Conservation (phyloP, 1,140 invertebrate genomes). For the Cylas formicarius region DNA sequence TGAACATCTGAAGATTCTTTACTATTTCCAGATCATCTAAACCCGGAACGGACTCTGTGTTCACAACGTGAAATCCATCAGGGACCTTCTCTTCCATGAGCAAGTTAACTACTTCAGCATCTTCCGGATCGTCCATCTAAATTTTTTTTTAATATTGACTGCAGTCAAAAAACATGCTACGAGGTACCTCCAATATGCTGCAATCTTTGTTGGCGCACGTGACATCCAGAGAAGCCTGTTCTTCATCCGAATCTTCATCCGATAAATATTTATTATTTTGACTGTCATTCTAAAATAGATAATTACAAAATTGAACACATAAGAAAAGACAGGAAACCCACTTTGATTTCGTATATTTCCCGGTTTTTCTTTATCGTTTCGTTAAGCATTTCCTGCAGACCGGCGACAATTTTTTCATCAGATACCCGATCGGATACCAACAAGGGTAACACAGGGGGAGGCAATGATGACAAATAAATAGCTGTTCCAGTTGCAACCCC, state of each 20-base stretch:
- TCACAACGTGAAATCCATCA: conserved; percentile 76
- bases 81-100: conserved; percentile 72
- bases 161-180: background rate
- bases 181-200: conserved; percentile 67
- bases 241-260: conserved; percentile 68
- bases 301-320: conserved; percentile 4
- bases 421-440: conserved; percentile 57
- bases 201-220: conserved; percentile 68
- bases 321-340: conserved; percentile 16
- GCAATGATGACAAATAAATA: conserved; percentile 66
- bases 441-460: conserved; percentile 60
- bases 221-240: conserved; percentile 67
- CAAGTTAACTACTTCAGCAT: conserved; percentile 70
- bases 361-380: conserved; percentile 62
- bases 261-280: conserved; percentile 28
- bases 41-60: conserved; percentile 73
- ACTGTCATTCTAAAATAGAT: conserved; percentile 30
- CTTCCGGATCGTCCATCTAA: conserved; percentile 80
- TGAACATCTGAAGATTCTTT: conserved; percentile 81
- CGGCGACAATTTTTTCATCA: conserved; percentile 54
- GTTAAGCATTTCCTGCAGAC: conserved; percentile 57
- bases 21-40: conserved; percentile 59
- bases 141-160: conserved; percentile 23
- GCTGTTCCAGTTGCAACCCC: conserved; percentile 85
- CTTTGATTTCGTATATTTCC: conserved; percentile 58